Evolutionary conservation across 37 sponge, comb jelly and placozoan species (phyloP).

Genomic region (Bolinopsis microptera): DNA sequence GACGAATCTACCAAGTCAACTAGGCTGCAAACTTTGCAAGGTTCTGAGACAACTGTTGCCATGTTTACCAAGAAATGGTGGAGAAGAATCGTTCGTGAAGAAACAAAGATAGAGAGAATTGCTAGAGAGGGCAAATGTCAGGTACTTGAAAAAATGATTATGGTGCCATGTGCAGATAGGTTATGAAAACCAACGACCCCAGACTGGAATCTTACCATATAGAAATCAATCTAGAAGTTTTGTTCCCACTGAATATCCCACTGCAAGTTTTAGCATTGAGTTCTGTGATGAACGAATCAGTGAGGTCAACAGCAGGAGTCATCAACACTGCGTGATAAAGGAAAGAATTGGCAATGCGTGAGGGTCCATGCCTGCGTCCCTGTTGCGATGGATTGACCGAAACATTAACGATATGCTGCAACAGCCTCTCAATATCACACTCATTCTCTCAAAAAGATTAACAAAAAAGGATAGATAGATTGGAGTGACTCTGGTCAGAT

Average conservation of each 20-base stretch:
- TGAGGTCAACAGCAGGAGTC: not conserved
- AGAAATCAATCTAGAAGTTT: too few relatives aligned
- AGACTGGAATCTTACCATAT: slow-evolving; percentile 53
- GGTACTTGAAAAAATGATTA: not conserved
- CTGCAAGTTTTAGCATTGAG: not conserved
- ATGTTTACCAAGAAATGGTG: too few relatives aligned
- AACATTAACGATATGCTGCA: slow-evolving; percentile 35
- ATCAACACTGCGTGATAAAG: slow-evolving; percentile 32
- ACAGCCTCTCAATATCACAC: not conserved
- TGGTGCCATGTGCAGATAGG: not conserved
- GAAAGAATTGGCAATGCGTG: slow-evolving; percentile 38
- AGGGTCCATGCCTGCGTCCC: slow-evolving; percentile 25
- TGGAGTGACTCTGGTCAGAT: not conserved
- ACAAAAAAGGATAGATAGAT: slow-evolving; percentile 11
- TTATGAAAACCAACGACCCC: slow-evolving; percentile 48
- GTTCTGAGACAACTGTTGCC: too few relatives aligned
- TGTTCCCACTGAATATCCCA: not conserved
- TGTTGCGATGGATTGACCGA: slow-evolving; percentile 57
- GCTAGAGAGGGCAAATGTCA: not conserved
- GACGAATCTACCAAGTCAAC: too few relatives aligned
- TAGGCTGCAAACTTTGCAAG: too few relatives aligned
- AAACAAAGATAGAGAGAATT: not conserved
- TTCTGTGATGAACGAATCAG: slow-evolving; percentile 54
- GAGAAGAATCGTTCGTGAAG: slow-evolving; percentile 20
- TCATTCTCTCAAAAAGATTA: not conserved